Evolutionary conservation across 2,888 invertebrate species (phyloP), one percentile per base, ranked within the genome.

Genomic region (Caenorhabditis macrosperma): DNA sequence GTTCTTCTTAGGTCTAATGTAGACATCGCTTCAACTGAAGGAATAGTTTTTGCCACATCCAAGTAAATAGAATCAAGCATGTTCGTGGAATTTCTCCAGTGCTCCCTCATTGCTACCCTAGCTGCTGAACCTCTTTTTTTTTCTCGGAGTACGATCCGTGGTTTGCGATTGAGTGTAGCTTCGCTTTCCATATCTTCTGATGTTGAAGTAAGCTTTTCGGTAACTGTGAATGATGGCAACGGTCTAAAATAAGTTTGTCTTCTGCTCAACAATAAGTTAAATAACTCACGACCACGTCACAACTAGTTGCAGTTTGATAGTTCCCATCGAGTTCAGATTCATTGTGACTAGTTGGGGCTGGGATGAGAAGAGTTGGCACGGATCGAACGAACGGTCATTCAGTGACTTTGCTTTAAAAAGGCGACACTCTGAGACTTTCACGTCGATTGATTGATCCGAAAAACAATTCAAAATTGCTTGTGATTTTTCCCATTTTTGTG

Each of bases 321-420:
- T 93, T 72, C 93, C 93, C 84, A 92, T 92, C 12, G 92, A 91
- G 88, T 93, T 93, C 79, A 93, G 91, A 87, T 92, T 93, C 89
- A 93, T 92, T 1, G 93, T 93, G 92, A 93, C 92, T 66, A 93
- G 90, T 88, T 93, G 93, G 0, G 93, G 93, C 81, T 93, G 92
- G 5, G 93, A 91, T n/a, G 92, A 92, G 88, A 93, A 93, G 57
- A 93, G 90, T 80, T 93, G 92, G 67, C 91, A 91, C 20, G 92
- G 92, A 83, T 93, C 93, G 89, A 93, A 93, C 80, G 91, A 91
- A 86, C 93, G 92, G 86, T 93, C 92, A 50, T 79, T 86, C 50
- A 89, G 77, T n/a, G 82, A 57, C 46, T 82, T 86, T 30, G 88
- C 82, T 61, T 86, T 88, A 79, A 90, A 86, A 15, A 89, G 72